Evolutionary conservation across 2,888 invertebrate species (phyloP), one percentile per base, ranked within the genome.

Genomic region (Molorchus minor): DNA sequence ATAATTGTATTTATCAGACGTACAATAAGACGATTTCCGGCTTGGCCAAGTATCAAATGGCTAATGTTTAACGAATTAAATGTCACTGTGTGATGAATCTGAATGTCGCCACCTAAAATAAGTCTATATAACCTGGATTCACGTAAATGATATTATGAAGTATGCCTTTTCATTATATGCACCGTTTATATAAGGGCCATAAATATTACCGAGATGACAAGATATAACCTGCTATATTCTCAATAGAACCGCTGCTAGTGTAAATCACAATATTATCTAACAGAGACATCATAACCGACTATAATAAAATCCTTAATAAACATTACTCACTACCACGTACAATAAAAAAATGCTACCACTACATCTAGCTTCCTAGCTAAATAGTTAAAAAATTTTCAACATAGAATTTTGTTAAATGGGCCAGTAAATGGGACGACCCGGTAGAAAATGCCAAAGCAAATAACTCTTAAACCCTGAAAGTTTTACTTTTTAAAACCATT

Each of bases 1-100:
- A 58, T 53, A 62, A 58, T 58, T 62, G 58, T 62, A 58, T 58
- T 56, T 58, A 59, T 63, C 57, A 57, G 45, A 45, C 43, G 43
- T 43, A 60, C 46, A 54, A 57, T 58, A 47, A 56, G 46, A 43
- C 40, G 29, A 63, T 64, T 71, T 71, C 71, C 71, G 69, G 63
- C 68, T 71, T 71, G 71, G 71, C 69, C 45, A 56, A 51, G 58
- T 56, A 61, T 71, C 69, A 71, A 71, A 67, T 67, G 58, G 61
- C 58, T 52, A 58, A 64, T 67, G 59, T 56, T 59, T 59, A 44
- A 65, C 58, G 59, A 63, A 64, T 66, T 63, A 69, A 68, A 71
- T 71, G 69, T 69, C 68, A 68, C 58, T 68, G 60, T 64, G 64
- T 65, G 61, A 70, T 64, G 63, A 63, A 65, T 60, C 64, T 60